Evolutionary conservation across 2,113 vertebrate genomes (phyloP).

Genomic region (Fukomys damarensis): DNA sequence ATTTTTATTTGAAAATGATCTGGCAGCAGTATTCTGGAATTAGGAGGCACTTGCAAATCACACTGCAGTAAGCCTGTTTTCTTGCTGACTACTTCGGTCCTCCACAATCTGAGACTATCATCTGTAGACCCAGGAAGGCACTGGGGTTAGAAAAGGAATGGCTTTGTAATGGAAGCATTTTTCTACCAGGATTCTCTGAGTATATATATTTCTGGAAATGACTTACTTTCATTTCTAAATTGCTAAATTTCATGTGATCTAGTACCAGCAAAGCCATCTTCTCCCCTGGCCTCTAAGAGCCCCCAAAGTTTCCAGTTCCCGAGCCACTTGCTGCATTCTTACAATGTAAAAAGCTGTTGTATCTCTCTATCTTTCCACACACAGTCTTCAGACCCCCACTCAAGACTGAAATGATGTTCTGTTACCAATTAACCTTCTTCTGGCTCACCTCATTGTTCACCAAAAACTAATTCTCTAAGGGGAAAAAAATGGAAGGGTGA

Average conservation of each 20-base stretch:
- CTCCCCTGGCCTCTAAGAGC: not conserved
- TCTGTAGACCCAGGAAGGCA: not conserved
- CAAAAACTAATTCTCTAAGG: not conserved
- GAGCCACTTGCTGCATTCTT: not conserved
- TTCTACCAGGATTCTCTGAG: not conserved
- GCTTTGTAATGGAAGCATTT: constrained; percentile 2
- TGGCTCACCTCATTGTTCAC: not conserved
- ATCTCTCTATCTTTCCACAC: not conserved
- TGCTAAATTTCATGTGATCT: not conserved
- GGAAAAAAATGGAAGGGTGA: not conserved
- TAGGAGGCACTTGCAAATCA: not conserved
- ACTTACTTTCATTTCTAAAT: not conserved
- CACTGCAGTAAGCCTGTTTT: not conserved
- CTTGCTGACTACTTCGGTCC: not conserved
- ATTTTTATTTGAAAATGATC: constrained; percentile 15
- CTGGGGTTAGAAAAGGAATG: not conserved
- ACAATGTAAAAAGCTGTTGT: not conserved
- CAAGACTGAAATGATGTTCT: constrained; percentile 26
- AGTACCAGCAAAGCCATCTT: not conserved
- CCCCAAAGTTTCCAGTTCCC: not conserved
- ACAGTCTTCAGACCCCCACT: not conserved
- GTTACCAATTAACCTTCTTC: constrained; percentile 9
- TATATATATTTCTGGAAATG: constrained; percentile 32
- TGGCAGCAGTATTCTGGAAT: constrained; percentile 3
- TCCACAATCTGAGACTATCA: not conserved